Evolutionary conservation across 2,888 invertebrate species (phyloP), one percentile per base, ranked within the genome.

Genomic region (Drosophila ustulata): DNA sequence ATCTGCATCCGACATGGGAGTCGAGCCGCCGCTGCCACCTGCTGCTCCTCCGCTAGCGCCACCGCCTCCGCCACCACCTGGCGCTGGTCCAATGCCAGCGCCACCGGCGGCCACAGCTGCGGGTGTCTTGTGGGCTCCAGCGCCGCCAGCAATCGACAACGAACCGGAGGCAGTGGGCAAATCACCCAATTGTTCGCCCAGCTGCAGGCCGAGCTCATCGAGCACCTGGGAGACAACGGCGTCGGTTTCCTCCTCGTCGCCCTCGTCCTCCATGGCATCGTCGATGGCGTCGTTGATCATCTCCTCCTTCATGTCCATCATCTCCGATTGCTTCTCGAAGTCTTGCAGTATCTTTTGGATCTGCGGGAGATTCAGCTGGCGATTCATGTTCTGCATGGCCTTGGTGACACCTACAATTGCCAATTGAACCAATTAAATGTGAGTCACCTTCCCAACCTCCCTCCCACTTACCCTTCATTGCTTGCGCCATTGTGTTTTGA

Each of bases 241-340:
- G 93, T 99, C 98, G 90, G 98, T 98, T 93, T 99, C 99, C 91
- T 99, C 98, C 91, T 99, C 98, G 91, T 99, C 99, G 49, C 96
- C 98, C 91, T 98, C 99, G 76, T 97, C 99, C 87, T 98, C 99
- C 96, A 99, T 98, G 0, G 99, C 99, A 93, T 99, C 99, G 92
- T 99, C 99, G 90, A 99, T 99, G 52, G 98, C 99, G 93, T 99
- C 99, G 91, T 98, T 98, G 96, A 99, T 99, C 95, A 99, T 98
- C 93, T 99, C 99, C 92, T 99, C 99, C 92, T 99, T 99, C 99
- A 99, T 99, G 91, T 99, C 99, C 99, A 99, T 99, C 61, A 99
- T 98, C 93, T 99, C 99, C 0, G 98, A 98, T 92, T 99, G 99
- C 91, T 99, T 99, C 93, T 99, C 99, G 93, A 99, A 99, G 91